Evolutionary conservation across 2,888 invertebrate species (phyloP).

Genomic region (Ophraella communa): DNA sequence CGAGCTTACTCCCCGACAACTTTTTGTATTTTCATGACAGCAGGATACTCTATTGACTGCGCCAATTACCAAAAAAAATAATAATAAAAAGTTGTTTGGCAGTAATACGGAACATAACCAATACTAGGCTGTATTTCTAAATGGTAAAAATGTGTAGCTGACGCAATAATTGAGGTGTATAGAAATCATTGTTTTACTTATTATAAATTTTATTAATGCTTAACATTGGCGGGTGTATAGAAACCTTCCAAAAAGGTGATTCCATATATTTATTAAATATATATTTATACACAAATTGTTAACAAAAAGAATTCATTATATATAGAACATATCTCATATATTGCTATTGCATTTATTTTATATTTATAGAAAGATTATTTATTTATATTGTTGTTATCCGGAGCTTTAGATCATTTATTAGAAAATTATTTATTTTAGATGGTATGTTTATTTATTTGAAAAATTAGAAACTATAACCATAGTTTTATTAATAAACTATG

Average conservation of each 20-base stretch:
- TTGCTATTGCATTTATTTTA: conserved; percentile 2
- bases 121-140: conserved; percentile 33
- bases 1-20: neutral
- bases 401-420: neutral
- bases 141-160: conserved; percentile 59
- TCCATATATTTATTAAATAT: conserved; percentile 34
- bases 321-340: conserved; percentile 9
- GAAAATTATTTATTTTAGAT: neutral
- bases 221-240: conserved; percentile 22
- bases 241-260: conserved; percentile 36
- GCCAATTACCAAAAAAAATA: neutral
- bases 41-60: neutral
- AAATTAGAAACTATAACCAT: no score
- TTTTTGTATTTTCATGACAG: neutral
- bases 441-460: no score
- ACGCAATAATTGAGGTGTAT: conserved; percentile 61
- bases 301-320: conserved; percentile 21
- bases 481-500: no score
- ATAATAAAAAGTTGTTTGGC: neutral
- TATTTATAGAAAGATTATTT: conserved; percentile 4
- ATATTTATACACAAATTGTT: conserved; percentile 18
- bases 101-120: neutral
- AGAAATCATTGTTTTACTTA: conserved; percentile 41
- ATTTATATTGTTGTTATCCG: neutral
- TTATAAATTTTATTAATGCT: conserved; percentile 32